These are phyloP conservation scores for Hippocampus mohnikei DNA, from an alignment of 2,113 vertebrate species.

Conservation along the genomic window DNA sequence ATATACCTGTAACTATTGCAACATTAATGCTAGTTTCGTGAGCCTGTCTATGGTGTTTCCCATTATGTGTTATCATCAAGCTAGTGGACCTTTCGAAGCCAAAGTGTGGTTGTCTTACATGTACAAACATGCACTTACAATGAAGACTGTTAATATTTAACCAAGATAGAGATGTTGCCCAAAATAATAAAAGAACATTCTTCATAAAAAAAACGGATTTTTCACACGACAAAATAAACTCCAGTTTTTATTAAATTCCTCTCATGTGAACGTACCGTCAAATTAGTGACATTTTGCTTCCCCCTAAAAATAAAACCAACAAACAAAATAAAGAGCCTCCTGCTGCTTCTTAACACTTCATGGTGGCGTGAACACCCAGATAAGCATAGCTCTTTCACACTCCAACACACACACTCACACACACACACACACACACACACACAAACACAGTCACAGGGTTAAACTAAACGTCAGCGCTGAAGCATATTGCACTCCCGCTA, in stretches of 20 bases:
- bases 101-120: too few relatives aligned
- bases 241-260: background rate
- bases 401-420: constrained; percentile 21
- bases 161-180: too few relatives aligned
- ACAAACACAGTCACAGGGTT: constrained; percentile 58
- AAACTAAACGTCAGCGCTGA: constrained; percentile 76
- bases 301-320: background rate
- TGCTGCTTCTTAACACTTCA: constrained; percentile 24
- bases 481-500: constrained; percentile 71
- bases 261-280: background rate
- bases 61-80: too few relatives aligned
- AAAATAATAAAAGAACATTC: too few relatives aligned
- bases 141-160: too few relatives aligned
- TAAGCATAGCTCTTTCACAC: constrained; percentile 17
- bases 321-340: background rate
- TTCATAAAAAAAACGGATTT: too few relatives aligned
- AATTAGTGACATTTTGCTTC: background rate
- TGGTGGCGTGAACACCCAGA: constrained; percentile 24
- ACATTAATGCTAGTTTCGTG: too few relatives aligned
- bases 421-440: constrained; percentile 10
- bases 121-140: too few relatives aligned
- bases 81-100: too few relatives aligned
- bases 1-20: too few relatives aligned
- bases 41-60: too few relatives aligned
- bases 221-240: background rate